phyloP scores from a whole-genome alignment of 37 sponge, comb jelly and placozoan genomes.

The Eunapius fragilis region DNA sequence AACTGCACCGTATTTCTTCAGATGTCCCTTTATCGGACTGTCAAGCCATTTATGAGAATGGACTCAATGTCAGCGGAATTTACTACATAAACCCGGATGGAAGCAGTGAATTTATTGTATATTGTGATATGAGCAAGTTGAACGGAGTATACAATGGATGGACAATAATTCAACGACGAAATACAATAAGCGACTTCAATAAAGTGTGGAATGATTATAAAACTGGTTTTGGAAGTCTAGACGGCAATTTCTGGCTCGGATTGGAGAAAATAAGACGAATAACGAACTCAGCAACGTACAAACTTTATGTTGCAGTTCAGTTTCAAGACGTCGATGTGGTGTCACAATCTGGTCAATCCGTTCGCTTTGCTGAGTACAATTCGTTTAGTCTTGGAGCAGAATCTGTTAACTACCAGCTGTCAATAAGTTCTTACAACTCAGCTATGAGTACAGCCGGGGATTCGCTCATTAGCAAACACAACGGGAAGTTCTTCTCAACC shows the following conservation, averaged over 20 bases:
- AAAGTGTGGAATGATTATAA: constrained; percentile 32
- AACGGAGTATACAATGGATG: constrained; percentile 30
- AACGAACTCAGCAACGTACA: constrained; percentile 14
- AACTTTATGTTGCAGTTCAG: constrained; percentile 18
- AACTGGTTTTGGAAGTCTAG: constrained; percentile 60
- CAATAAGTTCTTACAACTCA: not conserved
- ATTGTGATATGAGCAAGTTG: not conserved
- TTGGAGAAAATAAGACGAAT: constrained; percentile 58
- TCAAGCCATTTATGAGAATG: not conserved
- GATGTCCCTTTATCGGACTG: not conserved
- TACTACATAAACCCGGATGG: not conserved
- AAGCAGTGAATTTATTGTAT: not conserved
- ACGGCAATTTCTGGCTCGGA: constrained; percentile 66
- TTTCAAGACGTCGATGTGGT: too few species aligned
- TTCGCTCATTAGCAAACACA: constrained; percentile 29
- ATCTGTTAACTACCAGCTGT: not conserved
- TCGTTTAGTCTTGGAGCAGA: not conserved
- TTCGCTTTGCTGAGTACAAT: constrained; percentile 20
- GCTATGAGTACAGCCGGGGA: not conserved
- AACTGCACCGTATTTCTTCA: not conserved
- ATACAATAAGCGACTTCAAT: constrained; percentile 28
- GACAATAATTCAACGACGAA: constrained; percentile 68
- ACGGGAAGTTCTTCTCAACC: constrained; percentile 44
- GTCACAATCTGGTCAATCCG: not conserved
- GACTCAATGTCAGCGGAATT: not conserved